These are phyloP conservation scores for Scortum barcoo DNA, from an alignment of 2,113 vertebrate genomes.

Conservation along the genomic window DNA sequence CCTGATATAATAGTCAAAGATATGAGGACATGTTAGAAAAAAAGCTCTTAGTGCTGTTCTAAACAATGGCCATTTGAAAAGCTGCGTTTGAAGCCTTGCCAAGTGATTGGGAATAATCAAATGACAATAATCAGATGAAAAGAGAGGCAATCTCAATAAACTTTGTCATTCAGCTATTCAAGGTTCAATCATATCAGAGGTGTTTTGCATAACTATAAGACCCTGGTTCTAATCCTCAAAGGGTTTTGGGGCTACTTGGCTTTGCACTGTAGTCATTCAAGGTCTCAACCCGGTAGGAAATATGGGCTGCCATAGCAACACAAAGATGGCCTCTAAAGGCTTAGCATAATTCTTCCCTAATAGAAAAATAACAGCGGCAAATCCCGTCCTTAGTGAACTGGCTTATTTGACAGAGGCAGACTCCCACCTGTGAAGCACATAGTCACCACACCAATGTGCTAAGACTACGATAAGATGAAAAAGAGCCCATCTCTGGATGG, in stretches of 20 bases:
- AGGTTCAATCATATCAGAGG: conserved; percentile 84
- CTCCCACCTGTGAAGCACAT: conserved; percentile 91
- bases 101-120: conserved; percentile 82
- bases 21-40: conserved; percentile 43
- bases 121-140: conserved; percentile 82
- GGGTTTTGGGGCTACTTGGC: conserved; percentile 91
- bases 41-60: conserved; percentile 51
- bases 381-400: conserved; percentile 96
- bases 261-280: conserved; percentile 98
- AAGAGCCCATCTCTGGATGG: conserved; percentile 81
- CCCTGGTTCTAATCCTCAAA: conserved; percentile 97
- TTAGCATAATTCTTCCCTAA: conserved; percentile 97
- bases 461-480: conserved; percentile 83
- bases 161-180: conserved; percentile 84
- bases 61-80: conserved; percentile 71
- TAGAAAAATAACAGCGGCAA: conserved; percentile 99
- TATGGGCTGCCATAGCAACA: conserved; percentile 98
- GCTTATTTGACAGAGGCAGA: conserved; percentile 90
- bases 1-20: conserved; percentile 27
- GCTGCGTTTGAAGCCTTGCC: conserved; percentile 70
- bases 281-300: conserved; percentile 99
- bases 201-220: conserved; percentile 95
- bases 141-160: conserved; percentile 82
- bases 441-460: conserved; percentile 84
- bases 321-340: conserved; percentile 97